Evolutionary conservation across 2,888 invertebrate species (phyloP).

Genomic region (Dendrolimus pini): DNA sequence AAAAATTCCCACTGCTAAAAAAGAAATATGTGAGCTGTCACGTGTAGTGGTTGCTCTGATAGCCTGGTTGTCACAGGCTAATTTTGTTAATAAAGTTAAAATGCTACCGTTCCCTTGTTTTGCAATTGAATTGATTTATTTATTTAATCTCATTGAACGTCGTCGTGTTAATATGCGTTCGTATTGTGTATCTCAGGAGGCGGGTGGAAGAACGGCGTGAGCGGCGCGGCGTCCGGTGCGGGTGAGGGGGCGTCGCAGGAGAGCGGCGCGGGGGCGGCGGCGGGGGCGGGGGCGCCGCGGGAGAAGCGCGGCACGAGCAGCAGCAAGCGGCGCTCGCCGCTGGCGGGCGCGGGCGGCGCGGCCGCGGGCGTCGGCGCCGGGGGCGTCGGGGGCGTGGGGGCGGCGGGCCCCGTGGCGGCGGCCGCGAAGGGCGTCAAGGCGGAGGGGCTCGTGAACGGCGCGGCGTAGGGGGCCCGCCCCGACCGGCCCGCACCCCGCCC

Average conservation of each 20-base stretch:
- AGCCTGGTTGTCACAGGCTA: too few relatives aligned
- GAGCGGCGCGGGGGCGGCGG: constrained; percentile 19
- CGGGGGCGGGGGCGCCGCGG: constrained; percentile 9
- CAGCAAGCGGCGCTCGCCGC: constrained; percentile 10
- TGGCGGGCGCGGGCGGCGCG: constrained; percentile 31
- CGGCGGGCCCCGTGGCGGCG: constrained; percentile 6
- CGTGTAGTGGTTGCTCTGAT: too few relatives aligned
- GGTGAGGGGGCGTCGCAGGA: constrained; percentile 18
- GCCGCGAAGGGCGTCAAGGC: constrained; percentile 18
- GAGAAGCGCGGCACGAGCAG: constrained; percentile 5
- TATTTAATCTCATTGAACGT: too few relatives aligned
- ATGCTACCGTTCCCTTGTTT: too few relatives aligned
- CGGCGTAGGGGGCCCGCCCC: constrained; percentile 7
- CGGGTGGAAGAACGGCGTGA: constrained; percentile 66
- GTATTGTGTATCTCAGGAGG: constrained; percentile 32
- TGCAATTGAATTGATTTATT: too few relatives aligned
- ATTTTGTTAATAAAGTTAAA: too few relatives aligned
- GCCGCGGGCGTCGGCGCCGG: constrained; percentile 20
- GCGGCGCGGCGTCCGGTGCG: constrained; percentile 25
- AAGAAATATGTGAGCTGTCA: too few relatives aligned
- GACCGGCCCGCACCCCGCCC: constrained; percentile 7
- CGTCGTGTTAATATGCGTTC: too few relatives aligned
- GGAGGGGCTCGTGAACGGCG: constrained; percentile 12
- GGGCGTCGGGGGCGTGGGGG: constrained; percentile 14
- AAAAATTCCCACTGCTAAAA: too few relatives aligned